Percentiles rank a stretch among this genome's conserved stretches.
These are phyloP conservation scores for Anagrus nilaparvatae DNA, from an alignment of 1,140 invertebrate species.

Conservation along the genomic window DNA sequence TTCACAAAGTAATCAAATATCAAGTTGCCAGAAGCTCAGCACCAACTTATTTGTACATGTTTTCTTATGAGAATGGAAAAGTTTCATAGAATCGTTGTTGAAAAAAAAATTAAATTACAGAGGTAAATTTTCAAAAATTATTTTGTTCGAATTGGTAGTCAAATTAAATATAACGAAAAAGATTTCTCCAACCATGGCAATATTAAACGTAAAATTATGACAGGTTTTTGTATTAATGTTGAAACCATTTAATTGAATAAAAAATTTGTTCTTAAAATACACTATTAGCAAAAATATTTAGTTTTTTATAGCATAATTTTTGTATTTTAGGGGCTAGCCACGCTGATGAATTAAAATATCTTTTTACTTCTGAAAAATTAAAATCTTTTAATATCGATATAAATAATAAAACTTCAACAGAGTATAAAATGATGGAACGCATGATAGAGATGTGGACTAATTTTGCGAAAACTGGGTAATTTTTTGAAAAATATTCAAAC, in stretches of 20 bases:
- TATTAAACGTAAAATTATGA: too few relatives aligned
- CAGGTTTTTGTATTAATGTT: too few relatives aligned
- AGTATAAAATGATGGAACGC: slow-evolving; percentile 18
- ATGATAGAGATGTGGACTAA: slow-evolving; percentile 28
- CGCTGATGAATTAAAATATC: slow-evolving; percentile 25
- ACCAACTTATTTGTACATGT: slow-evolving; percentile 42
- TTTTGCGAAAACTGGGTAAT: slow-evolving; percentile 33
- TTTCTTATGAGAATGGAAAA: slow-evolving; percentile 34
- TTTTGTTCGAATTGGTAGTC: too few relatives aligned
- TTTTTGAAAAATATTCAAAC: slow-evolving; percentile 2
- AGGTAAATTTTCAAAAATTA: too few relatives aligned
- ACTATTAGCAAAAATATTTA: too few relatives aligned
- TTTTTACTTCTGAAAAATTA: slow-evolving; percentile 18
- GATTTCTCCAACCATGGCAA: not conserved
- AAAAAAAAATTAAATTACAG: too few relatives aligned
- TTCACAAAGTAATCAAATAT: slow-evolving; percentile 33
- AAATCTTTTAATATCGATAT: slow-evolving; percentile 1
- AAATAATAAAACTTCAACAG: not conserved
- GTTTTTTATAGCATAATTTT: slow-evolving; percentile 1
- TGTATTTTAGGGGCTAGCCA: slow-evolving; percentile 23
- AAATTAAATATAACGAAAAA: slow-evolving; percentile 9
- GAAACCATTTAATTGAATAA: too few relatives aligned
- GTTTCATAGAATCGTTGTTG: too few relatives aligned
- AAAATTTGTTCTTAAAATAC: too few relatives aligned
- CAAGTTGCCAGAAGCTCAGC: slow-evolving; percentile 25